phyloP scores from a whole-genome alignment of 2,113 vertebrate genomes.

The Albula glossodonta region DNA sequence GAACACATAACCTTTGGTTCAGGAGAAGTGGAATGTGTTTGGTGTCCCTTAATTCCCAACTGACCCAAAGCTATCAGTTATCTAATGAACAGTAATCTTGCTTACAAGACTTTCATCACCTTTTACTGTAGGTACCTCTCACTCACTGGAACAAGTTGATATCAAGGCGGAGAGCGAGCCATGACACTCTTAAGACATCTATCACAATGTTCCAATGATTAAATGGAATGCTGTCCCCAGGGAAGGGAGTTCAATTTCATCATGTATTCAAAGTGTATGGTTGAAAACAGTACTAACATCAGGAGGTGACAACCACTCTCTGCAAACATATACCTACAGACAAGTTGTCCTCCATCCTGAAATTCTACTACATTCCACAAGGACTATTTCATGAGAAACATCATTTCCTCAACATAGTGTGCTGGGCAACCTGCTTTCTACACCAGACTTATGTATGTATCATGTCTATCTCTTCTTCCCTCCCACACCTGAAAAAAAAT shows the following conservation, averaged over 20 bases:
- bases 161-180: background rate
- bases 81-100: background rate
- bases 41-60: background rate
- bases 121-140: background rate
- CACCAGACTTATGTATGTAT: too few relatives aligned
- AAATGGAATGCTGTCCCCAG: background rate
- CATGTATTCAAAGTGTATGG: background rate
- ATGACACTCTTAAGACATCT: background rate
- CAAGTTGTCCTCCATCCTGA: background rate
- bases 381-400: background rate
- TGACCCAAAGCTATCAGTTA: too few relatives aligned
- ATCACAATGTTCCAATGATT: background rate
- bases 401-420: background rate
- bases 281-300: background rate
- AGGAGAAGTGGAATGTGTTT: slow-evolving; percentile 6
- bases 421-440: background rate
- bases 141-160: background rate
- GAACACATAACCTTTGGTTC: slow-evolving; percentile 3
- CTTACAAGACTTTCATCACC: background rate
- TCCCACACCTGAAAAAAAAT: background rate
- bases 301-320: background rate
- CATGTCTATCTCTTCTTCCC: background rate
- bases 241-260: background rate
- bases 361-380: background rate
- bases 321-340: background rate